Evolutionary conservation across 2,888 invertebrate genomes (phyloP), one percentile per base, ranked within the genome.

Genomic region (Cephus runcator): DNA sequence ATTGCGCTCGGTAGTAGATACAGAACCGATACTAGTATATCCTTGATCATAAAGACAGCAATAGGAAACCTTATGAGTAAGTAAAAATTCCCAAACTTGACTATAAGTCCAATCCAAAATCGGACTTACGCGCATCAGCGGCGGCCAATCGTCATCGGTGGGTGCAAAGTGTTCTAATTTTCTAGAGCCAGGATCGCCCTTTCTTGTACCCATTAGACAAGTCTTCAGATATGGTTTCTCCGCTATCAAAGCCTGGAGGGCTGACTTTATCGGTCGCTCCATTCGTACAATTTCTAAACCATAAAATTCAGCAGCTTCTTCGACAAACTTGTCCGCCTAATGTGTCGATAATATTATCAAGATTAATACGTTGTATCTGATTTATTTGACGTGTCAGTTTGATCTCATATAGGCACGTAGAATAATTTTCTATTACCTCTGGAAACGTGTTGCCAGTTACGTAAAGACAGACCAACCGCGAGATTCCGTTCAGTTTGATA

Each of bases 101-200:
- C 94, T 94, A 90, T 98, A 99, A 12, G 94, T 94, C 99, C 99
- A 99, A 86, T 97, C 95, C n/a, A 99, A 92, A 30, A 99, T 92
- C 0, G 99, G 99, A 87, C 95, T 97, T 6, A 98, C 95, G 74
- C 99, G 93, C 93, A 98, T 95, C 82, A 98, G 92, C 85, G 95
- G 94, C 0, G 99, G 99, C 99, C 99, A 99, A 83, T 93, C 95
- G 0, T 93, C 87, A 92, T 99, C 99, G 1, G 99, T 99, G 91
- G 93, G 93, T 95, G 96, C 94, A 92, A 97, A 95, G 81, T 93
- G 92, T 69, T 94, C 89, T 76, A 97, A 91, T 83, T 94, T 91
- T 82, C 94, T 92, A 75, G 96, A 95, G 88, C 94, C 95, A 0
- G 98, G 98, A 92, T 99, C 99, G 0, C 96, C 96, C 76, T 94